A percentile compares a stretch with the other conserved stretches of the same genome.
Conservation (phyloP, 1,140 invertebrate genomes). For the Caenorhabditis latens region DNA sequence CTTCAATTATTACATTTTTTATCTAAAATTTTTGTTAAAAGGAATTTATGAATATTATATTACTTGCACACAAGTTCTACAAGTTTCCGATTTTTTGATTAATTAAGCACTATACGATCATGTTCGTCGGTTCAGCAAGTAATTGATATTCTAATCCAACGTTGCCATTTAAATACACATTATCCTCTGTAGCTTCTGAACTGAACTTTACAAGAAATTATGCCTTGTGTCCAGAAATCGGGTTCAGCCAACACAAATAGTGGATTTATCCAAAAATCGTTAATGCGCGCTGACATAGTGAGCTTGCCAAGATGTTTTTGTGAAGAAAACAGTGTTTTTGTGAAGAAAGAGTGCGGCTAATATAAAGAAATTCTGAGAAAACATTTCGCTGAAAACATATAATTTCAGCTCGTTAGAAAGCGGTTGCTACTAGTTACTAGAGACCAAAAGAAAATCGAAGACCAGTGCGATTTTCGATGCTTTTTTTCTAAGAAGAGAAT, state of each 20-base stretch:
- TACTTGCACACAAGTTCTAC: no score
- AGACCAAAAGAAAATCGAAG: no score
- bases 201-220: not conserved
- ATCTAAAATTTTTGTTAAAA: no score
- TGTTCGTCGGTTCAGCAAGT: no score
- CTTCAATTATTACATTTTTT: not conserved
- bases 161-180: not conserved
- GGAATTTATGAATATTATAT: no score
- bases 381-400: not conserved
- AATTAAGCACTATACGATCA: no score
- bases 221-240: not conserved
- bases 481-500: not conserved
- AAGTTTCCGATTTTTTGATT: no score
- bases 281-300: no score
- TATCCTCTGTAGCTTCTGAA: no score
- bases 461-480: not conserved
- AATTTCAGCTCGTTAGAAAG: not conserved
- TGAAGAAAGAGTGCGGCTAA: no score
- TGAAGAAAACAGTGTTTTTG: not conserved
- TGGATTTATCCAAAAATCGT: not conserved
- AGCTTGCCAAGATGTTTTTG: no score
- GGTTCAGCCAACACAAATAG: not conserved
- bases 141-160: not conserved
- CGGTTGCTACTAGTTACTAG: not conserved
- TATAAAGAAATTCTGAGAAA: no score